Percentiles rank a stretch among this genome's conserved stretches.
These are phyloP conservation scores for Nezara viridula DNA, from an alignment of 2,888 invertebrate species.

Conservation along the genomic window DNA sequence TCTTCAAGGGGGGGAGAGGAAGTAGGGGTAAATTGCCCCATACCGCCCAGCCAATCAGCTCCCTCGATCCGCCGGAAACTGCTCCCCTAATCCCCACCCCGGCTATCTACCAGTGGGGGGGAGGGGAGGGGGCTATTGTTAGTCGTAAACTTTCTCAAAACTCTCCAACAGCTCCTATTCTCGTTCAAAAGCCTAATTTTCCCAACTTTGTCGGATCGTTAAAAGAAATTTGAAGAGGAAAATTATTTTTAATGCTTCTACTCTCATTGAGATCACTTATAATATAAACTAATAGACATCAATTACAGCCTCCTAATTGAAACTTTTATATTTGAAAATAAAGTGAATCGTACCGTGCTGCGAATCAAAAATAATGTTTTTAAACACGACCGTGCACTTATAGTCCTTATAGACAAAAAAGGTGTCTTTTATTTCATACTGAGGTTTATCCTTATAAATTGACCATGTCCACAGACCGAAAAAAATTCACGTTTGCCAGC, in stretches of 20 bases:
- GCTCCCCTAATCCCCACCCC: not conserved
- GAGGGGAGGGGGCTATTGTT: not conserved
- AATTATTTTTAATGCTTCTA: constrained; percentile 18
- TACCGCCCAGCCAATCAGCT: not conserved
- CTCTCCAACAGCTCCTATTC: constrained; percentile 26
- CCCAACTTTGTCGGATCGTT: constrained; percentile 19
- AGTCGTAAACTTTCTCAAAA: constrained; percentile 40
- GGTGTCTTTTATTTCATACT: no score
- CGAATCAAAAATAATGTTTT: no score
- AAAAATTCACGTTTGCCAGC: no score
- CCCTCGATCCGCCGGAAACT: not conserved
- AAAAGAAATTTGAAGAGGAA: constrained; percentile 30
- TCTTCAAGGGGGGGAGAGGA: not conserved
- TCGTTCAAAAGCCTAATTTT: constrained; percentile 31
- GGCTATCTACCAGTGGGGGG: not conserved
- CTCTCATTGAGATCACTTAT: not conserved
- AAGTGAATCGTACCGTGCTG: no score
- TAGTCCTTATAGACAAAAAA: no score
- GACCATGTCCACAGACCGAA: no score
- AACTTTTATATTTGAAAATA: no score
- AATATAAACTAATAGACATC: not conserved
- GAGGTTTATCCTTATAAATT: no score
- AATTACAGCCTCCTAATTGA: not conserved
- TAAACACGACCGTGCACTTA: no score
- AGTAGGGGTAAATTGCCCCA: not conserved